Percentiles rank a stretch among this genome's conserved stretches.
Evolutionary conservation across 2,888 invertebrate species (phyloP).

Genomic region (Ceratothoa steindachneri): DNA sequence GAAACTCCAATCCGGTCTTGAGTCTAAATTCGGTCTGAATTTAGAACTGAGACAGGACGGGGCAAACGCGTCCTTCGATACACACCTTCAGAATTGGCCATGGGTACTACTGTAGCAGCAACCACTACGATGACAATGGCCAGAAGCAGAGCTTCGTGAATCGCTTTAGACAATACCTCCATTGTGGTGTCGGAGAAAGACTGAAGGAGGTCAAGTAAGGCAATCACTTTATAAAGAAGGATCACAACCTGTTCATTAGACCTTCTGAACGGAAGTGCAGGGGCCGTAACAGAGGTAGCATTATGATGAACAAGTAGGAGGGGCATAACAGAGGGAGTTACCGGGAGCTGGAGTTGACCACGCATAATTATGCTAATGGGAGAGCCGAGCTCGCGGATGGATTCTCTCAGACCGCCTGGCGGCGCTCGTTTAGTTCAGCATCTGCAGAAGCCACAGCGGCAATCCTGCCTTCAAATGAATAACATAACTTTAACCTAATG

Average conservation of each 20-base stretch:
- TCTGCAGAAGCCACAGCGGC: not conserved
- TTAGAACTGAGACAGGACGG: too few relatives aligned
- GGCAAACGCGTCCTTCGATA: too few relatives aligned
- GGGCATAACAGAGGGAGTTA: not conserved
- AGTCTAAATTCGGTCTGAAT: too few relatives aligned
- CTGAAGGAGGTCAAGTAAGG: not conserved
- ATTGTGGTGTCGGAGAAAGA: not conserved
- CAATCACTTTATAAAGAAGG: not conserved
- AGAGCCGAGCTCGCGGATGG: too few relatives aligned
- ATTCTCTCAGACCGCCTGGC: too few relatives aligned
- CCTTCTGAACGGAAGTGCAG: not conserved
- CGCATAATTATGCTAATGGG: not conserved
- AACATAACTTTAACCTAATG: too few relatives aligned
- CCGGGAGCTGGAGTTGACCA: too few relatives aligned
- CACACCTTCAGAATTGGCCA: not conserved
- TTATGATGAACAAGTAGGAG: not conserved
- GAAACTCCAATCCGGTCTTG: too few relatives aligned
- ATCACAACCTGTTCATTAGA: not conserved
- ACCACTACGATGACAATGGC: not conserved
- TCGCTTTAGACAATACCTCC: not conserved
- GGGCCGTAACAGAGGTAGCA: constrained; percentile 1
- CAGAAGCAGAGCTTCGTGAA: not conserved
- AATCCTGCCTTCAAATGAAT: not conserved
- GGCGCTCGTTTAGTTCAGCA: too few relatives aligned
- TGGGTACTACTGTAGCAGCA: not conserved